Base-by-base conservation (phyloP, 2,113 vertebrate genomes). In the Condylura cristata region DNA sequence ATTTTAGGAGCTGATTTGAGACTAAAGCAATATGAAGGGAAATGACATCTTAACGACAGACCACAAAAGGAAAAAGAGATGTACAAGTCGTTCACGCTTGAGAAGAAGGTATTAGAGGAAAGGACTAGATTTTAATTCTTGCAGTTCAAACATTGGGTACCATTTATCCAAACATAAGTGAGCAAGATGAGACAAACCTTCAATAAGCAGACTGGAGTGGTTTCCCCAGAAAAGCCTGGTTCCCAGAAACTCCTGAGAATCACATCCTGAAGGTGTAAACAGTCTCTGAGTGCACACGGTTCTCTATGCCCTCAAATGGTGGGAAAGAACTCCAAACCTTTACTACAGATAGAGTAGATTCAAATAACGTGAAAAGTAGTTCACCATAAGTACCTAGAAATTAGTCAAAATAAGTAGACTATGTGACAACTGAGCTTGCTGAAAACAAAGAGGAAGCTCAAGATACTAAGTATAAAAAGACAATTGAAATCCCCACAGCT, bases 1-100 rank as follows among this genome's bases (percentile, higher is more conserved):
- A 89, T 83, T 76, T 94, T 86, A 76, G 90, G 88, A 91, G 90
- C 58, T 86, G 79, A 89, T 82, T 22, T 89, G 80, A 71, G 89
- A 46, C 60, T 76, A 32, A 86, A 93, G 61, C 80, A 56, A 41
- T 48, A 65, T 18, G 17, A 80, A 72, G 17, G 48, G 30, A 78
- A 86, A 61, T 96, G 56, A 82, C 86, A 82, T 94, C 72, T 90
- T 90, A 76, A 86, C 70, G 80, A 58, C 56, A 95, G 74, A 86
- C 79, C 51, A 60, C 92, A 93, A 53, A 41, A 37, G 6, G 76
- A 39, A 34, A 93, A 56, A 95, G 28, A 91, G 51, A 88, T n/a
- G 26, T 3, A 37, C 4, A 24, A 2, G 20, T 3, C n/a, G 63
- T 58, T 92, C 56, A 22, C 0, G 1, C 39, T 63, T 70, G 48